Conservation (phyloP, 1,140 invertebrate species). For the Drosophila parabipectinata region DNA sequence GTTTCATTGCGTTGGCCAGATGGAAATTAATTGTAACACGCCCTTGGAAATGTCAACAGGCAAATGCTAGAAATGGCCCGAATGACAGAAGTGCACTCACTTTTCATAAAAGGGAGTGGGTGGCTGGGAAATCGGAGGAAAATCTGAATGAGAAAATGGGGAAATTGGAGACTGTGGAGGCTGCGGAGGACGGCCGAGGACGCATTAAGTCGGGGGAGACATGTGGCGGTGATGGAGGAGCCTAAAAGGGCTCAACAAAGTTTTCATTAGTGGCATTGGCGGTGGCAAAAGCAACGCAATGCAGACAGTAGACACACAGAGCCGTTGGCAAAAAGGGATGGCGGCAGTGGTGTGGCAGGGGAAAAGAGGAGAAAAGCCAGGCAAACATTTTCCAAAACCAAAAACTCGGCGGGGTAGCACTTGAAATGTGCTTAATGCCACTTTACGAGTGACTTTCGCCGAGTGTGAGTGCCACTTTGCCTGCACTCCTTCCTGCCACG, state of each 20-base stretch:
- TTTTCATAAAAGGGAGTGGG: constrained; percentile 15
- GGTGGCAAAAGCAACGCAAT: constrained; percentile 51
- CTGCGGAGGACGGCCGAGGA: constrained; percentile 11
- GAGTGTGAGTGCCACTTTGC: constrained; percentile 77
- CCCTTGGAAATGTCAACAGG: constrained; percentile 52
- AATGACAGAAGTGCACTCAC: constrained; percentile 67
- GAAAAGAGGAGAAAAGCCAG: constrained; percentile 39
- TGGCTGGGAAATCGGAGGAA: constrained; percentile 1
- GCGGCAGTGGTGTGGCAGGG: no score
- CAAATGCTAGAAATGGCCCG: constrained; percentile 54
- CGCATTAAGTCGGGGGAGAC: constrained; percentile 57
- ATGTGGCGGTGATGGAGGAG: constrained; percentile 60
- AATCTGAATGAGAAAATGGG: not conserved
- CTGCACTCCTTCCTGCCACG: constrained; percentile 47
- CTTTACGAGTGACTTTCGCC: constrained; percentile 79
- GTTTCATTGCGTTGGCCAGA: constrained; percentile 51
- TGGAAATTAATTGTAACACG: constrained; percentile 64
- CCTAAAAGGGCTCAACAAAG: constrained; percentile 77
- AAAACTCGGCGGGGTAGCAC: constrained; percentile 64
- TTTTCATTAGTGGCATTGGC: constrained; percentile 77
- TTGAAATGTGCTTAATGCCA: constrained; percentile 81
- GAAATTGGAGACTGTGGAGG: not conserved
- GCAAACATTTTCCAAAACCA: constrained; percentile 70
- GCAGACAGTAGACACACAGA: constrained; percentile 27
- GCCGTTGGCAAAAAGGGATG: not conserved